These are phyloP conservation scores for Addax nasomaculatus DNA, from an alignment of 2,113 vertebrate species.

Conservation along the genomic window DNA sequence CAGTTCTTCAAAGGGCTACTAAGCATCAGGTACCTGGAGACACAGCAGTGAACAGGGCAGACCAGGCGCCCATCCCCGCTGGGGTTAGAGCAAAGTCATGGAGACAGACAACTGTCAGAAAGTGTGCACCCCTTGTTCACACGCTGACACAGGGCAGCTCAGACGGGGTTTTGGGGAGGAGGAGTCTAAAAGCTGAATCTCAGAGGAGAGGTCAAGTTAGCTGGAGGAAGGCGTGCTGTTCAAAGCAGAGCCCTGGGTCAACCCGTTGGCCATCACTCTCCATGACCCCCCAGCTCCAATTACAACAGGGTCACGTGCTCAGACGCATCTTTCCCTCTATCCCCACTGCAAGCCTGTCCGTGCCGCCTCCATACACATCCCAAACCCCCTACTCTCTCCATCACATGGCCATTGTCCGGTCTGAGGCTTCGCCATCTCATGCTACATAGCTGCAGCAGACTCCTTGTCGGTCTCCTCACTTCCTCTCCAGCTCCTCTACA, in stretches of 20 bases:
- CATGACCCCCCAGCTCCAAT: not conserved
- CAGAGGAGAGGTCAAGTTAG: not conserved
- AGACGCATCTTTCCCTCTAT: not conserved
- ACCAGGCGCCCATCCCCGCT: not conserved
- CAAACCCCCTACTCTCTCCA: rapidly evolving
- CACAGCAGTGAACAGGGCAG: not conserved
- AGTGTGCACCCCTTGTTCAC: not conserved
- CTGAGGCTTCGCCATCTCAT: not conserved
- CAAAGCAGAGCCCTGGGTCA: not conserved
- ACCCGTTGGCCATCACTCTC: not conserved
- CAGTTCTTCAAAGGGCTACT: not conserved
- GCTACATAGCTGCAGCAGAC: not conserved
- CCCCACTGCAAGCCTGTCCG: not conserved
- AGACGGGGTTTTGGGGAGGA: not conserved
- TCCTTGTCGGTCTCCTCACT: not conserved
- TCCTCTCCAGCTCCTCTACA: not conserved
- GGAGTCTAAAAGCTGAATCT: not conserved
- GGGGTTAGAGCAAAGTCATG: not conserved
- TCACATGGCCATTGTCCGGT: not conserved
- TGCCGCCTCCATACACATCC: not conserved
- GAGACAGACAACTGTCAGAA: not conserved
- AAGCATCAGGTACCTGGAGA: not conserved
- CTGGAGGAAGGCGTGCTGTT: not conserved
- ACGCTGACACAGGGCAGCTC: rapidly evolving
- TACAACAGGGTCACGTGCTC: not conserved